phyloP scores from a whole-genome alignment of 2,888 invertebrate species.

The Nomada ruficornis region DNA sequence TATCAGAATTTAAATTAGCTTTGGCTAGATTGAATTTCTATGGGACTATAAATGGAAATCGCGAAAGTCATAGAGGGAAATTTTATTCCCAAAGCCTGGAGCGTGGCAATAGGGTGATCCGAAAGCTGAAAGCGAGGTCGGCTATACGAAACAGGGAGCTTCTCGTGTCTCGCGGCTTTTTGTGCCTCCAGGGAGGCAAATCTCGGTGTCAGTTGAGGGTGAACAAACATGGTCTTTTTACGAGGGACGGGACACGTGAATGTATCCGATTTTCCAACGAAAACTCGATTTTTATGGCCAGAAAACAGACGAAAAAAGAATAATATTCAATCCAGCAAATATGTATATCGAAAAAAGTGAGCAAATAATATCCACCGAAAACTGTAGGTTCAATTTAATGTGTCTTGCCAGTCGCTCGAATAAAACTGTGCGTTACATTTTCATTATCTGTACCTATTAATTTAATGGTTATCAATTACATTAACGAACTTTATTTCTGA shows the following conservation, averaged over 20 bases:
- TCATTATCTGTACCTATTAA: too few species aligned
- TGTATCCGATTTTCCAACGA: slow-evolving; percentile 21
- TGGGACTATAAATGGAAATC: background rate
- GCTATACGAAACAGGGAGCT: slow-evolving; percentile 13
- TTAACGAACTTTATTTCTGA: too few species aligned
- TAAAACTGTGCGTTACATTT: too few species aligned
- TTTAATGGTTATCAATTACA: too few species aligned
- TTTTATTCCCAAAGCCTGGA: background rate
- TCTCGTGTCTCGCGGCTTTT: slow-evolving; percentile 9
- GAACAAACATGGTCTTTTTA: slow-evolving; percentile 32
- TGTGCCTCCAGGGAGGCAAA: background rate
- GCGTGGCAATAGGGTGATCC: slow-evolving; percentile 3
- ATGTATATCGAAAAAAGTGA: too few species aligned
- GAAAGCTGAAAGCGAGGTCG: slow-evolving; percentile 10
- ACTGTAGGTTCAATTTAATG: too few species aligned
- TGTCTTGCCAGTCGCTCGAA: too few species aligned
- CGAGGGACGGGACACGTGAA: slow-evolving; percentile 11
- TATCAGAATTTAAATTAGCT: too few species aligned
- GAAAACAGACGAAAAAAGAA: too few species aligned
- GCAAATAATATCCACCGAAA: too few species aligned
- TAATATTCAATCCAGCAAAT: too few species aligned
- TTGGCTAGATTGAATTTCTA: too few species aligned
- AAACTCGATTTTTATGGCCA: slow-evolving; percentile 19
- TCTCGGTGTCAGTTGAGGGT: slow-evolving; percentile 12
- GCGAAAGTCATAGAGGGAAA: background rate